Percentiles rank a stretch among this genome's conserved stretches.
These are phyloP conservation scores for Malacosoma neustria DNA, from an alignment of 2,888 invertebrate genomes.

Conservation along the genomic window DNA sequence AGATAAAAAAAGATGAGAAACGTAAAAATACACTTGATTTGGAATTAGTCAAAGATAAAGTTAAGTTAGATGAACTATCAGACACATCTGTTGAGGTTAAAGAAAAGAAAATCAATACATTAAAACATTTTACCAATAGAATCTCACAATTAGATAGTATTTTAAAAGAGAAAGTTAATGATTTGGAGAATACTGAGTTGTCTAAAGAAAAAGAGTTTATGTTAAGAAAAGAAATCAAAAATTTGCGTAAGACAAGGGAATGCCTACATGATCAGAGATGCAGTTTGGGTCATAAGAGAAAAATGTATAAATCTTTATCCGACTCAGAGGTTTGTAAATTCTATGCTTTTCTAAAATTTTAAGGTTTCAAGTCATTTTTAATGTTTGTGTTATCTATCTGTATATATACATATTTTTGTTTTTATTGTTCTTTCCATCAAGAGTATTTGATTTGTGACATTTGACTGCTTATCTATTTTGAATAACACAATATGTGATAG, in stretches of 20 bases:
- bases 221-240: constrained; percentile 86
- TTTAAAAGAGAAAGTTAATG: constrained; percentile 80
- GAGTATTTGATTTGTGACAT: no score
- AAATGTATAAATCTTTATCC: constrained; percentile 82
- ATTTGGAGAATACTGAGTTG: constrained; percentile 75
- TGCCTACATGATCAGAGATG: constrained; percentile 84
- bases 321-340: constrained; percentile 76
- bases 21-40: constrained; percentile 79
- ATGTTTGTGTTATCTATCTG: no score
- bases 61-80: constrained; percentile 65
- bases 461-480: no score
- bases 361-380: no score
- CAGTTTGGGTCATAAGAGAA: constrained; percentile 82
- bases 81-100: constrained; percentile 69
- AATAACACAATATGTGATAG: no score
- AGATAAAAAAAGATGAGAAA: constrained; percentile 83
- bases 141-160: constrained; percentile 81
- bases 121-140: constrained; percentile 78
- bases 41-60: constrained; percentile 75
- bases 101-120: constrained; percentile 72
- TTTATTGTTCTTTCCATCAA: no score
- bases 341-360: no score
- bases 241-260: constrained; percentile 85
- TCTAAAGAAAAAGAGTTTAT: constrained; percentile 77
- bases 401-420: no score